Evolutionary conservation across 2,888 invertebrate species (phyloP).

Genomic region (Helleia helle): DNA sequence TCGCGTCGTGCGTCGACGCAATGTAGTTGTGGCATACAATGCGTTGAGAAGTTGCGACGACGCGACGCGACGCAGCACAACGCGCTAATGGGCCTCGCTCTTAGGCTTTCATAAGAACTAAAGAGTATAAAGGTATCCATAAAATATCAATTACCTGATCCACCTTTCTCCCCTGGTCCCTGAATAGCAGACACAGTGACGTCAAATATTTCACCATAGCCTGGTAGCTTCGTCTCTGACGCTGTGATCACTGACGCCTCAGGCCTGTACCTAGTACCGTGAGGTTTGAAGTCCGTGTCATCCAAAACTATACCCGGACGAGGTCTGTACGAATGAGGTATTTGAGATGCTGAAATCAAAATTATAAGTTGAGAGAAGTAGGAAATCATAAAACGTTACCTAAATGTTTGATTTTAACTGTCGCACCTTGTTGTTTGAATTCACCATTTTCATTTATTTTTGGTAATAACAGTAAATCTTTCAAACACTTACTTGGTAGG

Average conservation of each 20-base stretch:
- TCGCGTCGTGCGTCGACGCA: too few species aligned
- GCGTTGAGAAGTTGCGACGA: too few species aligned
- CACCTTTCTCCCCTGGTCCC: conserved; percentile 79
- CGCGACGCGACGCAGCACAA: too few species aligned
- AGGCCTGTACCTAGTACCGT: conserved; percentile 54
- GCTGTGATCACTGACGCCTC: conserved; percentile 67
- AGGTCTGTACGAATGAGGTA: conserved; percentile 79
- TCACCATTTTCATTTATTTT: too few species aligned
- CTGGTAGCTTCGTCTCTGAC: conserved; percentile 42
- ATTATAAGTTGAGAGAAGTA: neutral
- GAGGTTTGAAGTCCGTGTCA: conserved; percentile 86
- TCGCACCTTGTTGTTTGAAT: too few species aligned
- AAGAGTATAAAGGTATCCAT: too few species aligned
- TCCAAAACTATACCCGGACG: conserved; percentile 90
- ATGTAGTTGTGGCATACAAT: too few species aligned
- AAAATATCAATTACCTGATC: conserved; percentile 46
- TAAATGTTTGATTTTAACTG: too few species aligned
- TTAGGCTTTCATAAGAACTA: too few species aligned
- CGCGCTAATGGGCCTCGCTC: too few species aligned
- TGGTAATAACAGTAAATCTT: too few species aligned
- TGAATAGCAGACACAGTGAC: conserved; percentile 92
- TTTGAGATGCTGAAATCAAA: conserved; percentile 44
- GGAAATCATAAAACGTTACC: too few species aligned
- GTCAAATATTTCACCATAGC: conserved; percentile 88
- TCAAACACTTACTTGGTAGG: conserved; percentile 42